A percentile compares a stretch with the other conserved stretches of the same genome.
Conservation (phyloP, 2,797 vertebrate species). For the Myotis myotis region DNA sequence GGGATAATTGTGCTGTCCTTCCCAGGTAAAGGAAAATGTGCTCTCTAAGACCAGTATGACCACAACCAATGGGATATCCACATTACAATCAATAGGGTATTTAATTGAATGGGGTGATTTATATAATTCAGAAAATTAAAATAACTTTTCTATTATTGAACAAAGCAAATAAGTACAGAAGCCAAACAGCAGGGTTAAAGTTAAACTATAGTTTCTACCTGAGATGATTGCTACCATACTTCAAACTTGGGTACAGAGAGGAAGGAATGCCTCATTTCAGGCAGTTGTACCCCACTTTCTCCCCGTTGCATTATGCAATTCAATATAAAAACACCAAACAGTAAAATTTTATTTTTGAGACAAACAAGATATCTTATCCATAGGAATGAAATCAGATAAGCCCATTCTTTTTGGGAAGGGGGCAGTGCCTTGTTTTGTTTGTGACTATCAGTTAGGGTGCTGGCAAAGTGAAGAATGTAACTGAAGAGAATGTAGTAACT, state of each 20-base stretch:
- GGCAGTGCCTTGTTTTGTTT: not conserved
- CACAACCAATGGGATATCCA: too few species aligned
- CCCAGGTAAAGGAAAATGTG: too few species aligned
- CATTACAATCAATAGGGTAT: too few species aligned
- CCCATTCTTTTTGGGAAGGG: not conserved
- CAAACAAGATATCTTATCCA: not conserved
- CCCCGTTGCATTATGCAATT: not conserved
- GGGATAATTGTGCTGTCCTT: too few species aligned
- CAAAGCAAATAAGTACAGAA: too few species aligned
- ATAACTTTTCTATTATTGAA: too few species aligned
- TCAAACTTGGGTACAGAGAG: not conserved
- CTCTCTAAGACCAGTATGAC: too few species aligned
- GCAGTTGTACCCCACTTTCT: not conserved
- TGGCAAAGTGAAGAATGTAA: not conserved
- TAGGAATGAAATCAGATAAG: not conserved
- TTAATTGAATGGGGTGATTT: too few species aligned
- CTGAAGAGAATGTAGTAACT: not conserved
- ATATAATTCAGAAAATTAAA: too few species aligned
- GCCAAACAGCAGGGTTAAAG: too few species aligned
- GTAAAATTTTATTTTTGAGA: constrained; percentile 8
- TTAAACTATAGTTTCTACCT: too few species aligned
- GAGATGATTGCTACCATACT: too few species aligned
- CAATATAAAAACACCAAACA: not conserved
- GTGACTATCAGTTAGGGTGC: not conserved
- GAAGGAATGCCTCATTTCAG: not conserved